These are phyloP conservation scores for Alviniconcha marisindica DNA, from an alignment of 1,140 invertebrate genomes.

Conservation along the genomic window DNA sequence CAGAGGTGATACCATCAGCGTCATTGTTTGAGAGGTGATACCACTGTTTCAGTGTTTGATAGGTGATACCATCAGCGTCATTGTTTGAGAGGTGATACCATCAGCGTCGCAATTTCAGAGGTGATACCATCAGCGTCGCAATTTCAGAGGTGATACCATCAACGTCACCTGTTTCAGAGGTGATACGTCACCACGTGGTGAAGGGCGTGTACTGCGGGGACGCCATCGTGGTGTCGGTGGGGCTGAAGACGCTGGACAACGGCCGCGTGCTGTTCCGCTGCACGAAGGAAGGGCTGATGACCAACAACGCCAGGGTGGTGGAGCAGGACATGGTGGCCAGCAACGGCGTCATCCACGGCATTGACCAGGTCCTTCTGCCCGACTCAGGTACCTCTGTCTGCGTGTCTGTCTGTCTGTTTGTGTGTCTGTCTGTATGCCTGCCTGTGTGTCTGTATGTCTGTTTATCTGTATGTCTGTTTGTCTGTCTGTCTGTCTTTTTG, in stretches of 20 bases:
- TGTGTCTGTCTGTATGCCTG: slow-evolving; percentile 20
- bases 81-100: too few species aligned
- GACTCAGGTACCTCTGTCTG: slow-evolving; percentile 75
- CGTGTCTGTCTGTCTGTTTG: neutral
- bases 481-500: neutral
- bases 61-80: too few species aligned
- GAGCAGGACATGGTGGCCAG: slow-evolving; percentile 68
- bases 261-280: slow-evolving; percentile 54
- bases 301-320: slow-evolving; percentile 57
- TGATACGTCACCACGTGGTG: slow-evolving; percentile 60
- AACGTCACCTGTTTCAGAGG: slow-evolving; percentile 43
- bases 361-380: slow-evolving; percentile 80
- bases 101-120: too few species aligned
- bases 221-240: slow-evolving; percentile 55
- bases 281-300: slow-evolving; percentile 51
- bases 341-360: slow-evolving; percentile 75
- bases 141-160: too few species aligned
- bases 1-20: too few species aligned
- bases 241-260: slow-evolving; percentile 58
- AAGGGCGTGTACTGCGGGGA: slow-evolving; percentile 59
- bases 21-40: too few species aligned
- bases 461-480: neutral
- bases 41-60: too few species aligned
- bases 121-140: too few species aligned
- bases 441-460: too few species aligned